Base-by-base conservation (phyloP, 2,797 vertebrate genomes). In the Oreochromis grahami region DNA sequence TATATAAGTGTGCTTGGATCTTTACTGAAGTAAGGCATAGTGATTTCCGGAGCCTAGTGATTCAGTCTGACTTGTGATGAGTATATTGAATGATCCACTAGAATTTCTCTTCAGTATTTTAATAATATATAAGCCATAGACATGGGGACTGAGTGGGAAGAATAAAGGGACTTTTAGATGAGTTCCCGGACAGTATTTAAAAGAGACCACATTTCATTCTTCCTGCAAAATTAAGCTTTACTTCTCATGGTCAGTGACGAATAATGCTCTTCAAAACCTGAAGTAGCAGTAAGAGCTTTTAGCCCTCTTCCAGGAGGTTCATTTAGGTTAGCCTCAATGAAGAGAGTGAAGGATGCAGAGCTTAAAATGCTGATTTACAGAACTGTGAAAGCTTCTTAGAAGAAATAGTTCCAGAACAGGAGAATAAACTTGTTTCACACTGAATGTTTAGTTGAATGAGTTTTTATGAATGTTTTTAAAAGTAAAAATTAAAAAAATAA, bases 51-150 rank as follows among this genome's bases (percentile, higher is more conserved):
- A 70, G 21, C 65, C 65, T 26, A 9, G 41, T 70, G 21, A 45
- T 45, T 45, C 24, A 29, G 41, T 17, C 41, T 45, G 41, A 45
- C 65, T 72, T 19, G 21, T 52, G 15, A 76, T 10, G 10, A 82
- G 17, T 32, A 19, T 21, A 24, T 7, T 51, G 29, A 55, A 76
- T 65, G 41, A 82, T 13, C 21, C 41, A 32, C 52, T 38, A 45
- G 24, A 14, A 72, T 76, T 76, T 78, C 41, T 24, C 19, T 45
- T 79, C 32, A 52, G 3, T 48, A n/a, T 41, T 83, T 86, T 21
- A 85, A 83, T 84, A 79, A 86, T 81, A 11, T 8, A 84, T 53
- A 79, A 5, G 43, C 70, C 53, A 78, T 41, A 84, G 83, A 81
- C 70, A 81, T 12, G 15, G 21, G 7, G 13, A 34, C 55, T 21